phyloP scores from a whole-genome alignment of 1,140 invertebrate species.

The Drosophila takahashii region DNA sequence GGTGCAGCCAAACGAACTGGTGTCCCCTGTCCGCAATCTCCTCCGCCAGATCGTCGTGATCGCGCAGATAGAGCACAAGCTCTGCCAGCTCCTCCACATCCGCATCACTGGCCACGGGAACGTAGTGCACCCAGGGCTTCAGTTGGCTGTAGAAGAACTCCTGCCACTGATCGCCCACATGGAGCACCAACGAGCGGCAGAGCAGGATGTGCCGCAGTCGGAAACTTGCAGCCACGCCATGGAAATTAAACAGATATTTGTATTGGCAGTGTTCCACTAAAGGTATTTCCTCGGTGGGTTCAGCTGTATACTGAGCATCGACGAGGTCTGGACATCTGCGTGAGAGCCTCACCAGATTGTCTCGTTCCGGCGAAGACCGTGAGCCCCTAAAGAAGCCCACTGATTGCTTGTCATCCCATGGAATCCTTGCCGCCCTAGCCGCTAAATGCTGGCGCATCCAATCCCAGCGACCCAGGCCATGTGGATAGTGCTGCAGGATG shows the following conservation, averaged over 20 bases:
- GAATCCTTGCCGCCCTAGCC: neutral
- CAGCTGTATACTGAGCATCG: neutral
- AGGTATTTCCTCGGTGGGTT: neutral
- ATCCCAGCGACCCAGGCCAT: neutral
- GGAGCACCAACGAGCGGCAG: neutral
- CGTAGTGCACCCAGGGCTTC: constrained; percentile 2
- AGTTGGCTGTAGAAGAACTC: neutral
- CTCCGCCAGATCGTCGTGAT: neutral
- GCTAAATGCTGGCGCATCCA: neutral
- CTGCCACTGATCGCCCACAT: constrained; percentile 1
- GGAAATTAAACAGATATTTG: neutral
- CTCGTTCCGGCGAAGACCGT: neutral
- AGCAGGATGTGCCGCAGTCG: neutral
- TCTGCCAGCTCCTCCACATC: neutral
- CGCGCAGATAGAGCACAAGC: neutral
- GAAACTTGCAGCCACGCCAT: neutral
- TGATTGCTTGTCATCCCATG: neutral
- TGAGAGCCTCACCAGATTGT: neutral
- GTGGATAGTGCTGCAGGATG: neutral
- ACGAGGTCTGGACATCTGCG: neutral
- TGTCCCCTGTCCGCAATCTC: constrained; percentile 1
- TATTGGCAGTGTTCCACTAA: neutral
- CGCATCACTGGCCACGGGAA: neutral
- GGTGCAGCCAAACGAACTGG: neutral
- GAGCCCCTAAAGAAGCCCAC: neutral